Conservation (phyloP, 2,113 vertebrate genomes). For the Ivindomyrus marchei region DNA sequence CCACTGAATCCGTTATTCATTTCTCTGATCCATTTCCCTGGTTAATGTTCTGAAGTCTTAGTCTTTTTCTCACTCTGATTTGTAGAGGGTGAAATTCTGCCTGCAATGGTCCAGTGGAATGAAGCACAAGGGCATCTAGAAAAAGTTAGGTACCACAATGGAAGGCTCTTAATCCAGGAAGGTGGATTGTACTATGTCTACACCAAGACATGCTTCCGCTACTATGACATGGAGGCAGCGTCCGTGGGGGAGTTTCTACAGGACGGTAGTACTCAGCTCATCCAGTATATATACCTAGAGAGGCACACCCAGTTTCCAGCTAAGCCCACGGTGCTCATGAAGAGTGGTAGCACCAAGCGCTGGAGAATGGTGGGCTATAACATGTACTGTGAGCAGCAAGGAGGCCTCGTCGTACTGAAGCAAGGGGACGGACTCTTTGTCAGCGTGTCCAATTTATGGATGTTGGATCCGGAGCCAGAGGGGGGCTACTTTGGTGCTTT, state of each 20-base stretch:
- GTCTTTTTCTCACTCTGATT: conserved; percentile 14
- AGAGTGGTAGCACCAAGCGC: conserved; percentile 83
- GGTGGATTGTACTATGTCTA: conserved; percentile 91
- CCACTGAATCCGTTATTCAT: neutral
- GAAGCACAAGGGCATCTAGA: conserved; percentile 66
- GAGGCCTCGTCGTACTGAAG: conserved; percentile 74
- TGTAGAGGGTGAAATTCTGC: conserved; percentile 34
- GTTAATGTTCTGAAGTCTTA: neutral
- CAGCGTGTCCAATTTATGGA: conserved; percentile 78
- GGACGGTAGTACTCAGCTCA: conserved; percentile 72
- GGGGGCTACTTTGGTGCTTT: conserved; percentile 91
- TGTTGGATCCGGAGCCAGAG: conserved; percentile 77
- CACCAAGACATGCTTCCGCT: conserved; percentile 88
- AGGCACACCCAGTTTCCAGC: conserved; percentile 68
- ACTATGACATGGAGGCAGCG: conserved; percentile 48
- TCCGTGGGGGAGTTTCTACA: conserved; percentile 41
- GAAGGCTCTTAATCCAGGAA: conserved; percentile 70
- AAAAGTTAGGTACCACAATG: conserved; percentile 62
- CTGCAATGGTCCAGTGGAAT: conserved; percentile 72
- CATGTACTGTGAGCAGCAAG: conserved; percentile 90
- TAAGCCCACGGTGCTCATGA: conserved; percentile 65
- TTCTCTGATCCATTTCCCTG: neutral
- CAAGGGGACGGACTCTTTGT: conserved; percentile 76
- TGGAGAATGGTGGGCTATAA: conserved; percentile 77
- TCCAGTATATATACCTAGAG: conserved; percentile 77